A percentile compares a stretch with the other conserved stretches of the same genome.
phyloP scores from a whole-genome alignment of 1,140 invertebrate genomes.

The Bombus affinis region DNA sequence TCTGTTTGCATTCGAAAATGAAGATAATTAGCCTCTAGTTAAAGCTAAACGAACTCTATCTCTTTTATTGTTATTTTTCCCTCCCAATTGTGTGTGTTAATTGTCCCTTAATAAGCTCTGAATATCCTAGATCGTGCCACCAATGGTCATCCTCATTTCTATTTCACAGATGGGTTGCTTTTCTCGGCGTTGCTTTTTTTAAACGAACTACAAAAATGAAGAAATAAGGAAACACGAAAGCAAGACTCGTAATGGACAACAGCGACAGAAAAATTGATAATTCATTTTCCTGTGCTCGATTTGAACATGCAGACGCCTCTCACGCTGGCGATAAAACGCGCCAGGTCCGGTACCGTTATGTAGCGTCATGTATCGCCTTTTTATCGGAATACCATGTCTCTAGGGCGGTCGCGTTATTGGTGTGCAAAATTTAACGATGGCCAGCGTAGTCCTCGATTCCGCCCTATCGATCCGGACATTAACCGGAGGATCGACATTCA shows the following conservation, averaged over 20 bases:
- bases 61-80: neutral
- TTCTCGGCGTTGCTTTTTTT: neutral
- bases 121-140: neutral
- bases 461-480: neutral
- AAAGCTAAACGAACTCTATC: neutral
- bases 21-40: neutral
- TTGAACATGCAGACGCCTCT: neutral
- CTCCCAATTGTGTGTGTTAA: too few species aligned
- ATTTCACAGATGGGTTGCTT: neutral
- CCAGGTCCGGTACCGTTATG: neutral
- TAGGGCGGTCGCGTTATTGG: neutral
- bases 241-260: neutral
- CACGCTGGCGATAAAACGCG: conserved; percentile 5
- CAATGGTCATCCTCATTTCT: neutral
- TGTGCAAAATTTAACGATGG: conserved; percentile 17
- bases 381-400: conserved; percentile 16
- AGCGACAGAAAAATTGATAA: conserved; percentile 39
- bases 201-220: neutral
- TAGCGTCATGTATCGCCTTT: neutral
- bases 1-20: neutral
- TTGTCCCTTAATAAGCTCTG: too few species aligned
- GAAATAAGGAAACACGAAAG: too few species aligned
- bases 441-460: neutral
- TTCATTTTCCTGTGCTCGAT: conserved; percentile 6
- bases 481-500: conserved; percentile 14